Conservation (phyloP, 2,888 invertebrate species). For the Brachyopa scutellaris region DNA sequence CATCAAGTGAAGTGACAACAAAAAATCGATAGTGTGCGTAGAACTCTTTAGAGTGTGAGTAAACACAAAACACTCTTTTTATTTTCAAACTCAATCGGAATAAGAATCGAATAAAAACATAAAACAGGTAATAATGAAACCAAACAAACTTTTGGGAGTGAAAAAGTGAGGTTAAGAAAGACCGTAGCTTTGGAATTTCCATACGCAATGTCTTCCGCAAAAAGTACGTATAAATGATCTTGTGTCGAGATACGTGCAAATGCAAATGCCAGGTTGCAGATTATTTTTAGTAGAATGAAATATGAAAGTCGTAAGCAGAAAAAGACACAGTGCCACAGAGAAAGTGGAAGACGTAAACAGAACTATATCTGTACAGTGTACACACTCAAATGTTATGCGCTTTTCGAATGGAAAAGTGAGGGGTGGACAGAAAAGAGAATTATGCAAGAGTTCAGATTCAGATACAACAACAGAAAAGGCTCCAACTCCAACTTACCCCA, state of each 20-base stretch:
- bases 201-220: no score
- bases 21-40: conserved; percentile 45
- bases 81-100: no score
- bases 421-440: conserved; percentile 29
- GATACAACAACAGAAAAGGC: background rate
- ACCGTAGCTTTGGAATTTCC: no score
- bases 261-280: conserved; percentile 25
- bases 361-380: no score
- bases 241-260: background rate
- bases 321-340: background rate
- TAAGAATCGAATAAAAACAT: conserved; percentile 12
- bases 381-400: no score
- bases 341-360: conserved; percentile 42
- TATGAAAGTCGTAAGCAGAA: background rate
- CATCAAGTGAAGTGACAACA: background rate
- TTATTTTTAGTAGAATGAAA: conserved; percentile 49
- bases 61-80: no score
- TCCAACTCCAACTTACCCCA: conserved; percentile 85
- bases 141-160: conserved; percentile 24
- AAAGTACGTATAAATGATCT: no score
- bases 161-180: conserved; percentile 30
- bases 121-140: conserved; percentile 22
- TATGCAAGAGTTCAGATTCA: conserved; percentile 47
- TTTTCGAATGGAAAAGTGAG: conserved; percentile 21
- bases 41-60: background rate